Conservation (phyloP, 1,140 invertebrate genomes). For the Venturia canescens region DNA sequence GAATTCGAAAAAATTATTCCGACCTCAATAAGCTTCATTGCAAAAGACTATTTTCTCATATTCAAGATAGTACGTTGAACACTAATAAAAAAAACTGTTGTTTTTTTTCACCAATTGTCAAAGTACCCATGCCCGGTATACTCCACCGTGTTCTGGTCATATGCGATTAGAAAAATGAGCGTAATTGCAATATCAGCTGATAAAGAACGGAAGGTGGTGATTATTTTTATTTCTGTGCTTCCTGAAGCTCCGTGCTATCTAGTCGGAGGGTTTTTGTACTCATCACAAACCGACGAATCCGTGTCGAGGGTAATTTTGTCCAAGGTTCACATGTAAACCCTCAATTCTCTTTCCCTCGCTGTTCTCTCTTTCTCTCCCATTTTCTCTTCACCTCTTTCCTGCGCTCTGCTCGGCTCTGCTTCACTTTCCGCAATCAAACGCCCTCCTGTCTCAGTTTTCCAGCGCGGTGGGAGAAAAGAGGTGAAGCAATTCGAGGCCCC, state of each 20-base stretch:
- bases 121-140: no score
- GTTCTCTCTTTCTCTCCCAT: not conserved
- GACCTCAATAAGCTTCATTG: no score
- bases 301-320: not conserved
- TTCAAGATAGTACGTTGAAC: no score
- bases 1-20: no score
- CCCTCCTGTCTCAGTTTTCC: constrained; percentile 30
- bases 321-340: constrained; percentile 16
- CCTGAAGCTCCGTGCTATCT: not conserved
- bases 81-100: no score
- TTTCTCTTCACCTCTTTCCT: constrained; percentile 3
- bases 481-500: constrained; percentile 8
- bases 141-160: no score
- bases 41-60: no score
- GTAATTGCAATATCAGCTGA: not conserved
- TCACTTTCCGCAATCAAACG: constrained; percentile 47
- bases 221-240: constrained; percentile 2
- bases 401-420: not conserved
- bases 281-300: not conserved
- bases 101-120: no score
- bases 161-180: no score
- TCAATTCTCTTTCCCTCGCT: constrained; percentile 3
- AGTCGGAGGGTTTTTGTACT: not conserved
- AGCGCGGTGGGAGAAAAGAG: not conserved
- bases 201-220: not conserved